A percentile compares a stretch with the other conserved stretches of the same genome.
Evolutionary conservation across 1,140 invertebrate genomes (phyloP).

Genomic region (Meloidogyne hapla): DNA sequence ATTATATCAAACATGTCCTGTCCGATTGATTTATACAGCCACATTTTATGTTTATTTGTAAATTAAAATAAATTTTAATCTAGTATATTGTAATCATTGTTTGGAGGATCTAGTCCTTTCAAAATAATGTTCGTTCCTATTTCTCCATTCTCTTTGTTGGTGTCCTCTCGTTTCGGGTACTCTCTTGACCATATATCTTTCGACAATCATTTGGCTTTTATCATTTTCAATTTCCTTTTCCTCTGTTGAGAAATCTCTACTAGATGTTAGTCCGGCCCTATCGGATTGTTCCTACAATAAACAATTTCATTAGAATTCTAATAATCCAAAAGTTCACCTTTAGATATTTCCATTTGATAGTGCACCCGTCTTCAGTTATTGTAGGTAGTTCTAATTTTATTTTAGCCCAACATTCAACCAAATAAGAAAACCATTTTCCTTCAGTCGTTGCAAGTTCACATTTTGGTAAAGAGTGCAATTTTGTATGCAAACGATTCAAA

Average conservation of each 20-base stretch:
- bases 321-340: background rate
- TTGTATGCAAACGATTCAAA: background rate
- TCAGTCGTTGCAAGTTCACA: background rate
- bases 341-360: slow-evolving; percentile 1
- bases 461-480: slow-evolving; percentile 13
- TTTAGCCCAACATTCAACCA: slow-evolving; percentile 11
- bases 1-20: background rate
- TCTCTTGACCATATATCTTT: background rate
- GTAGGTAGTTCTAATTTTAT: slow-evolving; percentile 4
- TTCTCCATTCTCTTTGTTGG: background rate
- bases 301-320: background rate
- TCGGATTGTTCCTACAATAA: background rate
- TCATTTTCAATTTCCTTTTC: background rate
- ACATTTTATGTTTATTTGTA: background rate
- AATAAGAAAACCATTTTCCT: slow-evolving; percentile 14
- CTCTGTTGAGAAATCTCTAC: background rate
- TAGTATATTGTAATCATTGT: background rate
- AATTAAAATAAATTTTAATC: slow-evolving; percentile 7
- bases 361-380: slow-evolving; percentile 23
- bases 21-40: background rate
- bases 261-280: background rate
- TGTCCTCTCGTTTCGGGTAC: background rate
- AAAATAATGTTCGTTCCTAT: background rate
- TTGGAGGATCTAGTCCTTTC: background rate
- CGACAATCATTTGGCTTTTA: background rate